Conservation (phyloP, 2,113 vertebrate species). For the Apus apus region DNA sequence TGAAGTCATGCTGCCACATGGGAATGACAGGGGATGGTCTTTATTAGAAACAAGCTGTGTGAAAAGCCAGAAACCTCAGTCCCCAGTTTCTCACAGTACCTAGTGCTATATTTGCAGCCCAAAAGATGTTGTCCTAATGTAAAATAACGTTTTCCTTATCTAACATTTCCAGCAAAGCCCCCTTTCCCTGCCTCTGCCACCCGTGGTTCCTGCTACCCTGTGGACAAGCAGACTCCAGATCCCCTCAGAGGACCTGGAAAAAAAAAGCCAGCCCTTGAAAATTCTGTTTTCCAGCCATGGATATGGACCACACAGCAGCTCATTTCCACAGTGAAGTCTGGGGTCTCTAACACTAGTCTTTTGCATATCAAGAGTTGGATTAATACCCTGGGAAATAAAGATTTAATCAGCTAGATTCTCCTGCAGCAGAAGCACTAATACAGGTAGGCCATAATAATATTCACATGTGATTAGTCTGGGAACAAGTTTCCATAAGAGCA, state of each 20-base stretch:
- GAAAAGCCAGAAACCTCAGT: neutral
- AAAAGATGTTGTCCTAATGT: neutral
- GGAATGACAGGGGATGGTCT: slow-evolving; percentile 7
- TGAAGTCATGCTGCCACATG: neutral
- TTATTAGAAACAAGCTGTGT: neutral
- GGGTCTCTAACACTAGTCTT: neutral
- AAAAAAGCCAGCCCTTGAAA: neutral
- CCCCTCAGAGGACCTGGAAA: neutral
- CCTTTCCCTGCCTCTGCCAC: neutral
- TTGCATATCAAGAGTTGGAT: neutral
- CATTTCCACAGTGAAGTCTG: neutral
- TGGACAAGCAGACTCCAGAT: neutral
- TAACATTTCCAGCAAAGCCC: neutral
- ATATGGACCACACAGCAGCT: neutral
- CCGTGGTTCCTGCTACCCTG: neutral
- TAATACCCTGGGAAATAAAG: neutral
- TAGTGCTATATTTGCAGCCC: neutral
- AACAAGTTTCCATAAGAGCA: neutral
- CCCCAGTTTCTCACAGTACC: neutral
- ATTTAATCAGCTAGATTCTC: neutral
- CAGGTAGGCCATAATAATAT: neutral
- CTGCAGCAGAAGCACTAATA: neutral
- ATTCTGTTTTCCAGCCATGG: neutral
- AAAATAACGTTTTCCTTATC: neutral
- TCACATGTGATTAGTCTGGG: neutral